Conservation (phyloP, 2,888 invertebrate genomes). For the Epinotia demarniana region DNA sequence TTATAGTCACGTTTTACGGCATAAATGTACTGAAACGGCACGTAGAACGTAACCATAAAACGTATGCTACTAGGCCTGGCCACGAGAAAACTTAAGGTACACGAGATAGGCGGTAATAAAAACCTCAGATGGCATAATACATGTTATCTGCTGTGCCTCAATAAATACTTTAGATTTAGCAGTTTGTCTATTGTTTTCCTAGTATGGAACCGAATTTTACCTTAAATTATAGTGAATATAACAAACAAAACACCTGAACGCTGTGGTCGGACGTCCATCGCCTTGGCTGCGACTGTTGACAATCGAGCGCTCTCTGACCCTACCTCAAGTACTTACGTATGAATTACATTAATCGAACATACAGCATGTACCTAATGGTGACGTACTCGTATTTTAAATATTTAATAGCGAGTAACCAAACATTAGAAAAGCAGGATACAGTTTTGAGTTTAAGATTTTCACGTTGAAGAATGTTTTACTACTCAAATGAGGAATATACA, state of each 20-base stretch:
- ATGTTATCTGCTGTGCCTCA: background rate
- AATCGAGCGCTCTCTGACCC: conserved; percentile 29
- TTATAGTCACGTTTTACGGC: too few species aligned
- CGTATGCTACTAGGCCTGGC: too few species aligned
- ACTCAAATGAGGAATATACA: background rate
- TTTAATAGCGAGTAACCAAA: background rate
- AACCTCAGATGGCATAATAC: background rate
- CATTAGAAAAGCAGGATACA: too few species aligned
- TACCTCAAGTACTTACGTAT: conserved; percentile 25
- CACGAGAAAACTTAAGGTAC: background rate
- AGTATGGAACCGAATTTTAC: background rate
- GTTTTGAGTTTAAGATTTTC: too few species aligned
- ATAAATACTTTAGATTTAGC: background rate
- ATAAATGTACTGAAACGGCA: too few species aligned
- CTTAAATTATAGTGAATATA: background rate
- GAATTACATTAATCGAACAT: conserved; percentile 30
- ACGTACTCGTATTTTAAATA: background rate
- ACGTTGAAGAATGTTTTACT: too few species aligned
- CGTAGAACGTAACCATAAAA: too few species aligned
- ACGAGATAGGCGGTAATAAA: background rate
- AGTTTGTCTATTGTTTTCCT: background rate
- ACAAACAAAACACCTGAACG: conserved; percentile 48
- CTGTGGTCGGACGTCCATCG: conserved; percentile 42
- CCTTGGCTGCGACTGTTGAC: conserved; percentile 18
- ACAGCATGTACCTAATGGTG: conserved; percentile 30